Conservation (phyloP, 2,888 invertebrate species). For the Athalia circularis region DNA sequence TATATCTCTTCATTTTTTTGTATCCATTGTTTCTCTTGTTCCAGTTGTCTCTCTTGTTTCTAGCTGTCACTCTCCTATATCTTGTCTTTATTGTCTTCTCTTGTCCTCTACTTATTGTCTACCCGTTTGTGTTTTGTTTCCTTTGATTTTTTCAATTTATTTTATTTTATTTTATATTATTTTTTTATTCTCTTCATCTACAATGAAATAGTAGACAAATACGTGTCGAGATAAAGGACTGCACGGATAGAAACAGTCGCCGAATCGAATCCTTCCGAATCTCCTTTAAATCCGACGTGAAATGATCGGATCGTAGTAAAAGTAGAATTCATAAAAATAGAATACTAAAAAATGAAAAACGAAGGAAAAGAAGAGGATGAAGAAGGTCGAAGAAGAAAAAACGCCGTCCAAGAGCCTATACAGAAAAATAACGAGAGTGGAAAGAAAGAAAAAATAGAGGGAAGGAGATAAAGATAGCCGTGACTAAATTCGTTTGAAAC, state of each 20-base stretch:
- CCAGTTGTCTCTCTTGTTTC: conserved; percentile 39
- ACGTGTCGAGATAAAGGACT: conserved; percentile 18
- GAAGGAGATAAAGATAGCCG: not conserved
- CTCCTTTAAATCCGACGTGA: not conserved
- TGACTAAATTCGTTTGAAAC: conserved; percentile 2
- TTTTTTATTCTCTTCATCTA: conserved; percentile 8
- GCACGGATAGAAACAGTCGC: conserved; percentile 36
- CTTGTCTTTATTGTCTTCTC: conserved; percentile 42
- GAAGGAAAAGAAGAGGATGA: not conserved
- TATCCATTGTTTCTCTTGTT: conserved; percentile 33
- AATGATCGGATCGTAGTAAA: not conserved
- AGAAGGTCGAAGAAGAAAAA: not conserved
- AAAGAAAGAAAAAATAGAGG: not conserved
- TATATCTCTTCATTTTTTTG: conserved; percentile 38
- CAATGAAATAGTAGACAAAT: conserved; percentile 38
- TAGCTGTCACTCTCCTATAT: conserved; percentile 44
- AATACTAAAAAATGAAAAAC: not conserved
- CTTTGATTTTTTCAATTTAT: not conserved
- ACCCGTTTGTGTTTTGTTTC: not conserved
- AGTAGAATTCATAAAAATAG: not conserved
- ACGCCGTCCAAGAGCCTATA: not conserved
- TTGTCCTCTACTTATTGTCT: conserved; percentile 1
- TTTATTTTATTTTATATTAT: conserved; percentile 35
- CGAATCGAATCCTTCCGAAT: conserved; percentile 28
- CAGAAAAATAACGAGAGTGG: not conserved